phyloP scores from a whole-genome alignment of 2,113 vertebrate species.

The Anarhynchus alexandrinus region DNA sequence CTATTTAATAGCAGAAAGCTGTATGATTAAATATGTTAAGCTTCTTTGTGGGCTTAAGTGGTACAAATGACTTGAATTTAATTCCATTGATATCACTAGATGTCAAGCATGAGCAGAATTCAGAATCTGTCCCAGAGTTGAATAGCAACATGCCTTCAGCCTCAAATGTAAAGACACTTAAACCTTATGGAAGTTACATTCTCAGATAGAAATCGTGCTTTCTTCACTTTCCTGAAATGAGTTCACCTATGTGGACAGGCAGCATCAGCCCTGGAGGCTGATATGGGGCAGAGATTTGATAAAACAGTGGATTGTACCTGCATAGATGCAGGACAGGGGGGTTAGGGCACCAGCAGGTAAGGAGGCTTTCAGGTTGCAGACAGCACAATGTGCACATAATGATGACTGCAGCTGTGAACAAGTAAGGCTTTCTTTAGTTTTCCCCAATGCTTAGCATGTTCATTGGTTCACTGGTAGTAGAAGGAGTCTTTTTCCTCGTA shows the following conservation, averaged over 20 bases:
- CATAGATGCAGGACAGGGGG: too few relatives aligned
- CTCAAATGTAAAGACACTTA: not conserved
- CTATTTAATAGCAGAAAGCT: not conserved
- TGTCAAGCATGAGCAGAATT: not conserved
- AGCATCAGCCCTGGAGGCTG: not conserved
- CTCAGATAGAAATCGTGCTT: fast-evolving
- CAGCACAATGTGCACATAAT: not conserved
- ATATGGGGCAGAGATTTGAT: fast-evolving
- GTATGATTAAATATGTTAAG: slow-evolving; percentile 18
- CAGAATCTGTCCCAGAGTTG: not conserved
- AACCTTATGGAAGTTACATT: fast-evolving
- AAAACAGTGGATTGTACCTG: not conserved
- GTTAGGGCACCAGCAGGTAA: not conserved
- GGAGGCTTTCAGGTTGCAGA: not conserved
- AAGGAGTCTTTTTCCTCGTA: not conserved
- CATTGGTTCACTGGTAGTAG: fast-evolving
- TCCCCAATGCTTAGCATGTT: not conserved
- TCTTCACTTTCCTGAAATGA: not conserved
- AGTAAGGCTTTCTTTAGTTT: not conserved
- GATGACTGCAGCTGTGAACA: not conserved
- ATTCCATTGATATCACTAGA: not conserved
- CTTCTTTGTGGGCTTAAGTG: not conserved
- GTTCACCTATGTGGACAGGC: not conserved
- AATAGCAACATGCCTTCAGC: not conserved
- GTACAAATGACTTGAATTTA: not conserved